These are phyloP conservation scores for Neodiprion virginianus DNA, from an alignment of 1,140 invertebrate species.

Conservation along the genomic window DNA sequence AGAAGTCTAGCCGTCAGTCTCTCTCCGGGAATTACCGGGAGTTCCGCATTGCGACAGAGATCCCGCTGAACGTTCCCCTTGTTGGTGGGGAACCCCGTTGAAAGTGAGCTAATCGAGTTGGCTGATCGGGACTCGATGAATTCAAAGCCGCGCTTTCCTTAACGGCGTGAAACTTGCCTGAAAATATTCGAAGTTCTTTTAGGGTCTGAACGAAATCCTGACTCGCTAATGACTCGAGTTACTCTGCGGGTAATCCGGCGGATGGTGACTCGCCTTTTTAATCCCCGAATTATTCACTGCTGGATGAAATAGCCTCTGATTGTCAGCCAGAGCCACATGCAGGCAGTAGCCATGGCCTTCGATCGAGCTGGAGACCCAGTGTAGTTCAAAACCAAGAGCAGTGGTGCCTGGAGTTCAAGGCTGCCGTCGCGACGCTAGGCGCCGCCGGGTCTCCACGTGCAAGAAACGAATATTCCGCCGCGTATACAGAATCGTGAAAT, in stretches of 20 bases:
- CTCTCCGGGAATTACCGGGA: not conserved
- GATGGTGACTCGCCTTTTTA: too few species aligned
- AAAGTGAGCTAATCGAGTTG: too few species aligned
- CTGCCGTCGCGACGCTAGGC: slow-evolving; percentile 35
- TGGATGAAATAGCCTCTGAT: slow-evolving; percentile 6
- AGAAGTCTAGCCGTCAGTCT: too few species aligned
- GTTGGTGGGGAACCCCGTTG: too few species aligned
- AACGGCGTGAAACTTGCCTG: too few species aligned
- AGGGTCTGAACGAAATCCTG: too few species aligned
- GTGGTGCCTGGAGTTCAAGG: slow-evolving; percentile 45
- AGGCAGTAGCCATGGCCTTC: slow-evolving; percentile 44
- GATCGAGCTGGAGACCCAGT: slow-evolving; percentile 36
- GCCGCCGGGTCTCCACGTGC: not conserved
- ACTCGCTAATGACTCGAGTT: too few species aligned
- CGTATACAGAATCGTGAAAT: not conserved
- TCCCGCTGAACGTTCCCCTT: too few species aligned
- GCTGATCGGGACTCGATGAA: too few species aligned
- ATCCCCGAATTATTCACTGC: not conserved
- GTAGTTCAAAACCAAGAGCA: slow-evolving; percentile 17
- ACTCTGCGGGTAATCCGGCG: too few species aligned
- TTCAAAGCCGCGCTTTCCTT: too few species aligned
- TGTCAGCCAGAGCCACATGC: not conserved
- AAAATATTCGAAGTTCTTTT: too few species aligned
- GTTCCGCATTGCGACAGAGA: slow-evolving; percentile 2
- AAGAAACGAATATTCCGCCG: not conserved